Conservation (phyloP, 2,797 vertebrate species). For the Pangasius mekongensis region DNA sequence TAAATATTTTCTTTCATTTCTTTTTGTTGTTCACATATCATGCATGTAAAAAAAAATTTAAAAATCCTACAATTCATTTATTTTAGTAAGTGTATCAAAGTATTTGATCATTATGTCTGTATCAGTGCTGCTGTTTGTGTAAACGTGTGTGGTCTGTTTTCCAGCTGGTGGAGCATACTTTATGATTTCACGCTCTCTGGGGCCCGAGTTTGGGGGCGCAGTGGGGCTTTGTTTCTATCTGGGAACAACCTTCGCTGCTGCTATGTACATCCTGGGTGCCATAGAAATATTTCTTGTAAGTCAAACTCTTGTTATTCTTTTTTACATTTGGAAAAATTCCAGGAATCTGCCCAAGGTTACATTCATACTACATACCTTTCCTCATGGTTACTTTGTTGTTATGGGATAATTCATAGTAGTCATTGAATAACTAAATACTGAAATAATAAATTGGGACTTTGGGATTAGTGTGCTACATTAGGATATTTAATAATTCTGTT, state of each 20-base stretch:
- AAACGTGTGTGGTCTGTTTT: constrained; percentile 38
- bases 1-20: not conserved
- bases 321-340: not conserved
- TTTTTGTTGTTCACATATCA: not conserved
- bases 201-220: constrained; percentile 97
- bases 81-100: not conserved
- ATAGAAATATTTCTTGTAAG: constrained; percentile 97
- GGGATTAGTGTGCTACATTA: not conserved
- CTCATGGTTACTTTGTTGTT: not conserved
- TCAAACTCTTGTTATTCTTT: constrained; percentile 45
- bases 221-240: constrained; percentile 97
- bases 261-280: constrained; percentile 98
- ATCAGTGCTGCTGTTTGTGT: not conserved
- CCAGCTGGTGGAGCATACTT: constrained; percentile 97
- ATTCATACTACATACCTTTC: not conserved
- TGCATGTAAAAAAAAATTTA: not conserved
- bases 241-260: constrained; percentile 96
- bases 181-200: constrained; percentile 97
- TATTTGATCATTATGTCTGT: not conserved
- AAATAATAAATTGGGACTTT: not conserved
- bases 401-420: not conserved
- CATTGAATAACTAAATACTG: not conserved
- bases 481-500: not conserved
- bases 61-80: not conserved
- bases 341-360: not conserved